Conservation (phyloP, 1,140 invertebrate species). For the Musca domestica region DNA sequence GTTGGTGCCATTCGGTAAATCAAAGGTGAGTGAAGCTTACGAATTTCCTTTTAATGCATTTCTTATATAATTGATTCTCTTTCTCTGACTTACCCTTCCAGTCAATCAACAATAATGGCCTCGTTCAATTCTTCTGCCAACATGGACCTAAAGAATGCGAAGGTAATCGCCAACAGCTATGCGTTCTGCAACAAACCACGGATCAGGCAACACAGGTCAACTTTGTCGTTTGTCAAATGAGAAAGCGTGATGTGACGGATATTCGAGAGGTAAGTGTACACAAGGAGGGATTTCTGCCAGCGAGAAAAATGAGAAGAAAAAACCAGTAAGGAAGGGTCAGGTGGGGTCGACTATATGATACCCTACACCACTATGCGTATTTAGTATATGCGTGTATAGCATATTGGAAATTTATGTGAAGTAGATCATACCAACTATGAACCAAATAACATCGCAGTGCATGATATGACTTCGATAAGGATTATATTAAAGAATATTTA, state of each 20-base stretch:
- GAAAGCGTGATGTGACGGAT: conserved; percentile 16
- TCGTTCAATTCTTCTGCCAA: conserved; percentile 63
- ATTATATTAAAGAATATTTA: too few species aligned
- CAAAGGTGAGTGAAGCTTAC: conserved; percentile 57
- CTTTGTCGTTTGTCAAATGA: conserved; percentile 61
- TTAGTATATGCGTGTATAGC: too few species aligned
- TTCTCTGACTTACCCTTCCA: conserved; percentile 24
- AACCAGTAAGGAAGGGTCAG: too few species aligned
- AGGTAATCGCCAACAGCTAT: conserved; percentile 66
- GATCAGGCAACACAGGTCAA: conserved; percentile 53
- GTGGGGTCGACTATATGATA: too few species aligned
- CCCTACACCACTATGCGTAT: too few species aligned
- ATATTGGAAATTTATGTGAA: too few species aligned
- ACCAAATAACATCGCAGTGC: too few species aligned
- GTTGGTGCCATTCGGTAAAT: conserved; percentile 78
- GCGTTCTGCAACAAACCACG: conserved; percentile 57
- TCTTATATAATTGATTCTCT: too few species aligned
- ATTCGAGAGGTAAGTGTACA: conserved; percentile 2
- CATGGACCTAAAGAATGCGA: conserved; percentile 66
- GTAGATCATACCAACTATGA: too few species aligned
- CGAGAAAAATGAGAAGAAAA: too few species aligned
- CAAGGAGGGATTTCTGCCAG: not conserved
- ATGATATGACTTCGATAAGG: too few species aligned
- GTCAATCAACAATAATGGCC: conserved; percentile 43
- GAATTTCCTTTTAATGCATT: not conserved